Conservation (phyloP, 2,888 invertebrate genomes). For the Oxystoma pomonae region DNA sequence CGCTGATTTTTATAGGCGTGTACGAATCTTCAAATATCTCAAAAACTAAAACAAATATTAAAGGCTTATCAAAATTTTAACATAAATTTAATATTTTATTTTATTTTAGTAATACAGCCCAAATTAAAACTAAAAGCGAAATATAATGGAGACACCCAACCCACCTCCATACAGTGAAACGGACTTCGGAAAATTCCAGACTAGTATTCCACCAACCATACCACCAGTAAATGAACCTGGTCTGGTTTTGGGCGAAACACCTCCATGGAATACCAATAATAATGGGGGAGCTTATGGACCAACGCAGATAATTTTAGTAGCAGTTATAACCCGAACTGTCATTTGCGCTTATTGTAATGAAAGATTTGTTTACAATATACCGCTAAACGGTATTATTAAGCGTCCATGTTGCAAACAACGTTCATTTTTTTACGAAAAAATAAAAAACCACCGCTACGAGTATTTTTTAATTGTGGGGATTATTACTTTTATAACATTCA, state of each 20-base stretch:
- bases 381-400: neutral
- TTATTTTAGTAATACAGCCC: no score
- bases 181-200: neutral
- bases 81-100: no score
- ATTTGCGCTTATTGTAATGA: neutral
- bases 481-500: neutral
- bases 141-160: no score
- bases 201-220: neutral
- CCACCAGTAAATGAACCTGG: neutral
- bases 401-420: neutral
- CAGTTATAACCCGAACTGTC: neutral
- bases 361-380: neutral
- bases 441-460: neutral
- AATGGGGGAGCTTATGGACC: neutral
- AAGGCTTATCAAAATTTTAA: no score
- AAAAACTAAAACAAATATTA: no score
- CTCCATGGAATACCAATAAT: no score
- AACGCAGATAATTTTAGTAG: neutral
- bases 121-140: no score
- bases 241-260: no score
- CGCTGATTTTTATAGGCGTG: no score
- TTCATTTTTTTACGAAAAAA: neutral
- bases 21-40: no score
- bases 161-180: neutral
- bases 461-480: neutral